A percentile compares a stretch with the other conserved stretches of the same genome.
Evolutionary conservation across 1,140 invertebrate genomes (phyloP).

Genomic region (Trichonephila clavata): DNA sequence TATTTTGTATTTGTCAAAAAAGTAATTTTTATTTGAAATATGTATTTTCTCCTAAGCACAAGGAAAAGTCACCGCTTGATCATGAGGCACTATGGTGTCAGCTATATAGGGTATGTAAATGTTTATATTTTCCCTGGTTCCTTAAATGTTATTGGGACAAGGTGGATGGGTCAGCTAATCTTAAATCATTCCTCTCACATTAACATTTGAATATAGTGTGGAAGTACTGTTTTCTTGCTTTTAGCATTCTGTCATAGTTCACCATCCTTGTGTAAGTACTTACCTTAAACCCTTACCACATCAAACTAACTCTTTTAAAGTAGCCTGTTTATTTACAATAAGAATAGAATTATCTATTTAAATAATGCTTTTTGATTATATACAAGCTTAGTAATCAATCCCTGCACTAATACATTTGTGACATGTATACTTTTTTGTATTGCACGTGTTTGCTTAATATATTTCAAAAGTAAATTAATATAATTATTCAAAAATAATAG

Average conservation of each 20-base stretch:
- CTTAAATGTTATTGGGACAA: constrained; percentile 58
- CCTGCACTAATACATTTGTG: too few relatives aligned
- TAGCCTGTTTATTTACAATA: not conserved
- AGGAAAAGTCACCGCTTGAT: constrained; percentile 74
- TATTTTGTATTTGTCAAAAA: constrained; percentile 34
- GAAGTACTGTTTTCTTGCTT: constrained; percentile 73
- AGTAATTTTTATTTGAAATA: constrained; percentile 62
- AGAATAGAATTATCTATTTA: not conserved
- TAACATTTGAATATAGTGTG: constrained; percentile 54
- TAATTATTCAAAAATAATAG: too few relatives aligned
- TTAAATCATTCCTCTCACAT: constrained; percentile 70
- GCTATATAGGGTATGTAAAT: constrained; percentile 75
- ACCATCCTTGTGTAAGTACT: constrained; percentile 44
- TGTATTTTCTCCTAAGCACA: constrained; percentile 74
- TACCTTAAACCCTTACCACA: not conserved
- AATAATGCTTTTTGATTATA: not conserved
- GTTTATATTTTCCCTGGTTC: constrained; percentile 42
- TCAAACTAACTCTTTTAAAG: not conserved
- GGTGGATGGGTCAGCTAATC: constrained; percentile 75
- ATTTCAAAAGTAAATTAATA: too few relatives aligned
- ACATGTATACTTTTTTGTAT: not conserved
- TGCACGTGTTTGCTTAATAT: not conserved
- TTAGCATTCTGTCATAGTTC: constrained; percentile 17
- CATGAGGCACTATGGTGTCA: constrained; percentile 76
- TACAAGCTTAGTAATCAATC: constrained; percentile 6